Evolutionary conservation across 2,113 vertebrate genomes (phyloP).

Genomic region (Pygoscelis antarcticus): DNA sequence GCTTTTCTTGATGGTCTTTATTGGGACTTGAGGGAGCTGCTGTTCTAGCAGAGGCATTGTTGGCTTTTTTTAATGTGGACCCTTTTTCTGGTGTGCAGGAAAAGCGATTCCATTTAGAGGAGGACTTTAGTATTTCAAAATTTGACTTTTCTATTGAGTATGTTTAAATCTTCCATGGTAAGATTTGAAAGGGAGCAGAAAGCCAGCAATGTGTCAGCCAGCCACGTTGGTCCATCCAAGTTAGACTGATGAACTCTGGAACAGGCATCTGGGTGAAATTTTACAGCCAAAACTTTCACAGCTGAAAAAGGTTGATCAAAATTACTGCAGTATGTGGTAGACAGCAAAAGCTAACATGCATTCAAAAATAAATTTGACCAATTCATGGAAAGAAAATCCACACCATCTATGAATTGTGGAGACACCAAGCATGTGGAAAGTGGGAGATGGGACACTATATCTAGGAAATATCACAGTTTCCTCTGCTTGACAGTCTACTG

Average conservation of each 20-base stretch:
- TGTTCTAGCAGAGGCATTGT: neutral
- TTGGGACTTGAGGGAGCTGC: neutral
- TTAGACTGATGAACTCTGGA: neutral
- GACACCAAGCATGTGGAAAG: rapidly evolving
- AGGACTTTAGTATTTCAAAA: neutral
- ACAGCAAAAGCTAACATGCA: neutral
- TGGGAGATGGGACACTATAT: neutral
- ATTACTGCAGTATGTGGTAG: neutral
- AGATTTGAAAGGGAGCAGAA: neutral
- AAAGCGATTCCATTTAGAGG: neutral
- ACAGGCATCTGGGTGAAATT: neutral
- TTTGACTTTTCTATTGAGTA: neutral
- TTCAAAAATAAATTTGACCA: neutral
- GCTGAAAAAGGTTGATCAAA: neutral
- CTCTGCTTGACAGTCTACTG: neutral
- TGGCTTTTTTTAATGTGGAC: neutral
- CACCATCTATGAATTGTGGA: neutral
- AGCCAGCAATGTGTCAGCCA: neutral
- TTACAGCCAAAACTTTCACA: neutral
- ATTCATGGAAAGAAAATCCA: neutral
- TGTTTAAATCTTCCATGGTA: neutral
- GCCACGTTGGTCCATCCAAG: neutral
- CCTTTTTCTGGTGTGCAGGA: neutral
- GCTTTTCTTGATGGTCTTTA: neutral
- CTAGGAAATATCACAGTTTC: neutral